Percentiles rank a stretch among this genome's conserved stretches.
These are phyloP conservation scores for Metaphire vulgaris DNA, from an alignment of 1,140 invertebrate genomes.

Conservation along the genomic window DNA sequence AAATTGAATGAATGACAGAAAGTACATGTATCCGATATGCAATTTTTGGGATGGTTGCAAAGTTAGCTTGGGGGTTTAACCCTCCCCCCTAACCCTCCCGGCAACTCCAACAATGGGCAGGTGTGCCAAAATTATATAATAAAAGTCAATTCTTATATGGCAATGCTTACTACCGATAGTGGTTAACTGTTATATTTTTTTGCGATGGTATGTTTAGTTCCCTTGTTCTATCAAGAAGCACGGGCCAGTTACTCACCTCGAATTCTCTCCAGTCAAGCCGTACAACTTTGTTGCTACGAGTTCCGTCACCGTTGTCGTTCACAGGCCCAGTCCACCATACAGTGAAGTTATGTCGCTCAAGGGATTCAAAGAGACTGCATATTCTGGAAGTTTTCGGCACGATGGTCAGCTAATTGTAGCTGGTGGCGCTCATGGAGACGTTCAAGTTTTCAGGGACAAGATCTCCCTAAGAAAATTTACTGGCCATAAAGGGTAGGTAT, in stretches of 20 bases:
- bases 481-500: conserved; percentile 59
- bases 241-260: conserved; percentile 80
- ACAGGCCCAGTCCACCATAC: conserved; percentile 59
- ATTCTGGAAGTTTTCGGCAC: conserved; percentile 71
- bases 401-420: conserved; percentile 77
- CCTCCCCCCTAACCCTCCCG: no score
- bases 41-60: no score
- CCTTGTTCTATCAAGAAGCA: conserved; percentile 94
- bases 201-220: no score
- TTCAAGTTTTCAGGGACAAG: conserved; percentile 76
- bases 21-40: no score
- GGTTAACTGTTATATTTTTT: no score
- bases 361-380: conserved; percentile 75
- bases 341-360: conserved; percentile 75
- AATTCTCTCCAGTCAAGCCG: conserved; percentile 78
- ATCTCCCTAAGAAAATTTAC: conserved; percentile 66
- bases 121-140: no score
- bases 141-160: no score
- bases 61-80: no score
- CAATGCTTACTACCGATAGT: no score
- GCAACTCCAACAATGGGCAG: no score
- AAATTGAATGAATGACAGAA: no score
- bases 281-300: conserved; percentile 84
- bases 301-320: conserved; percentile 66
- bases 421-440: conserved; percentile 77